Conservation (phyloP, 1,140 invertebrate species). For the Sipha flava region DNA sequence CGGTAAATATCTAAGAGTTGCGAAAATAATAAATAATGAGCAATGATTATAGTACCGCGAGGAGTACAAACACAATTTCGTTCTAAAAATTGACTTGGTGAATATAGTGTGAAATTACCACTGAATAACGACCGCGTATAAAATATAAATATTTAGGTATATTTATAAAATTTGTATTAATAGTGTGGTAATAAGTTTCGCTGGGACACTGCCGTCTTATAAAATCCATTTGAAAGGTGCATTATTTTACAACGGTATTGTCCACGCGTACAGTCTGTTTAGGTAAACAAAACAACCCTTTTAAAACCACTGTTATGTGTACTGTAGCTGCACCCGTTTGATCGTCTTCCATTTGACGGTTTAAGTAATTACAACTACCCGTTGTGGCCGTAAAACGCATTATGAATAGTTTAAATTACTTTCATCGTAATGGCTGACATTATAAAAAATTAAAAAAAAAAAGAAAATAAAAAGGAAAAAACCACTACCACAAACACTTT, state of each 20-base stretch:
- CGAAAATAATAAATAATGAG: too few species aligned
- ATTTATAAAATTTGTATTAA: background rate
- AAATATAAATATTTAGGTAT: background rate
- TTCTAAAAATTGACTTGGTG: too few species aligned
- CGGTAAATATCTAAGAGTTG: too few species aligned
- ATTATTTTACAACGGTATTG: background rate
- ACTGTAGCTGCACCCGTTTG: background rate
- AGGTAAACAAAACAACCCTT: conserved; percentile 26
- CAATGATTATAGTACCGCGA: too few species aligned
- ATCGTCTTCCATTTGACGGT: background rate
- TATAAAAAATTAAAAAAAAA: conserved; percentile 1
- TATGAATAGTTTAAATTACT: conserved; percentile 18
- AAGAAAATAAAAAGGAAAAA: background rate
- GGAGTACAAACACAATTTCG: too few species aligned
- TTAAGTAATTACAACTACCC: conserved; percentile 23
- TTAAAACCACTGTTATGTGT: background rate
- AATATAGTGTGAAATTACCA: too few species aligned
- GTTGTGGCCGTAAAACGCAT: background rate
- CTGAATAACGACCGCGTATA: too few species aligned
- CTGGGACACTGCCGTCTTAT: background rate
- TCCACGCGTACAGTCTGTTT: background rate
- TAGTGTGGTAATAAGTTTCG: background rate
- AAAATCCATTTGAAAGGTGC: background rate
- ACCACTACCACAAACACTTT: background rate
- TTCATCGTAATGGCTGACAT: background rate